Conservation (phyloP, 2,797 vertebrate species). For the Vultur gryphus region DNA sequence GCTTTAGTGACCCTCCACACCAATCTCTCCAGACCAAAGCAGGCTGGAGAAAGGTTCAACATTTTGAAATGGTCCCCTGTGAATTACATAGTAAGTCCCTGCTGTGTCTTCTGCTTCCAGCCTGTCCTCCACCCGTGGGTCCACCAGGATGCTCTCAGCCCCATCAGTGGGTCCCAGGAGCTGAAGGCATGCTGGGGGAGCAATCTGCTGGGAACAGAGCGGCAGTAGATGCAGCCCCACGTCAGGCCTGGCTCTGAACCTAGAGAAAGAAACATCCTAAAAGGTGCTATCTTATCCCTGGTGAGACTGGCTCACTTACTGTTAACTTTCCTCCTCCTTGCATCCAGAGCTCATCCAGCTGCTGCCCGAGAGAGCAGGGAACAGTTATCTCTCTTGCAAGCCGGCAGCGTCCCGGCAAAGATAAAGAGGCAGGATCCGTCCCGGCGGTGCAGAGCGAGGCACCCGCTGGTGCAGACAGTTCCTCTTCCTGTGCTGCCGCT, state of each 20-base stretch:
- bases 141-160: not conserved
- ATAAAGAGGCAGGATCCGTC: not conserved
- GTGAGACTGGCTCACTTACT: not conserved
- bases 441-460: not conserved
- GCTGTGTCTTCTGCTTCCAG: not conserved
- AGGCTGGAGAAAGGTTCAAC: not conserved
- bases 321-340: not conserved
- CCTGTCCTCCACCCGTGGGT: not conserved
- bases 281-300: not conserved
- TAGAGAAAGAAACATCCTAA: not conserved
- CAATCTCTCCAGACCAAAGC: not conserved
- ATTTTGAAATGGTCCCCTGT: not conserved
- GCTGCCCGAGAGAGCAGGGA: not conserved
- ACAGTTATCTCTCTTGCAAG: not conserved
- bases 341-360: not conserved
- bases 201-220: not conserved
- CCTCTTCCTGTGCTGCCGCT: conserved; percentile 36
- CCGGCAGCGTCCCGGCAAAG: not conserved
- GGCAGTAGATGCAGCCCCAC: rapidly evolving
- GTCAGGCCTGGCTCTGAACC: not conserved
- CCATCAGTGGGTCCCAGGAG: not conserved
- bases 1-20: not conserved
- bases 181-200: not conserved
- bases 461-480: not conserved
- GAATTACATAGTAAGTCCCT: not conserved